phyloP scores from a whole-genome alignment of 2,797 vertebrate species.

The Craterocephalus amniculus region DNA sequence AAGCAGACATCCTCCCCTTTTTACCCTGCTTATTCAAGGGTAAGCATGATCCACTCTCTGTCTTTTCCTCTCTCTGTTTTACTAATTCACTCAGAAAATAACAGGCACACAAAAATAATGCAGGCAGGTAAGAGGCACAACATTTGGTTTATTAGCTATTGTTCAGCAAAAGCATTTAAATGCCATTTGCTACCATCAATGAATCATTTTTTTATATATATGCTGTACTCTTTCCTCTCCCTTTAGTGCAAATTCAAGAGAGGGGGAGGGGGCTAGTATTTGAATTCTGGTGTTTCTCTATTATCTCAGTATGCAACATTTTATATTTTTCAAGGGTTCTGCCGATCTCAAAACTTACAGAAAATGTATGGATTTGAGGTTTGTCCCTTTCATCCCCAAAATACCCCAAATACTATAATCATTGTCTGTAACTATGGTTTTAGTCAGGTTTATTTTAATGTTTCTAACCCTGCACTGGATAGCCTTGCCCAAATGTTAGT shows the following conservation, averaged over 20 bases:
- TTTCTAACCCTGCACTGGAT: too few relatives aligned
- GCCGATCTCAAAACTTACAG: not conserved
- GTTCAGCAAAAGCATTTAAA: constrained; percentile 12
- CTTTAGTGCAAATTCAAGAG: constrained; percentile 2
- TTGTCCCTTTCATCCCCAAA: not conserved
- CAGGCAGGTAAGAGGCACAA: constrained; percentile 1
- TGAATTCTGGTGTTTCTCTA: not conserved
- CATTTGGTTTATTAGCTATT: constrained; percentile 25
- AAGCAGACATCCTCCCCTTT: constrained; percentile 80
- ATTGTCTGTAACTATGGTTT: not conserved
- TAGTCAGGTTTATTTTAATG: not conserved
- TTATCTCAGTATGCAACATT: not conserved
- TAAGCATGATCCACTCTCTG: constrained; percentile 66
- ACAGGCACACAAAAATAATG: constrained; percentile 53
- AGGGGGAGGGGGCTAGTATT: constrained; percentile 7
- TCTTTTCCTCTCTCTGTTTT: constrained; percentile 50
- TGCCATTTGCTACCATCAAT: constrained; percentile 9
- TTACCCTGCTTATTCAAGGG: constrained; percentile 75
- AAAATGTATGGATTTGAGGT: not conserved
- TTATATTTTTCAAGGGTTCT: not conserved
- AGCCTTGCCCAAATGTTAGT: not conserved
- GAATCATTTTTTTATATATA: not conserved
- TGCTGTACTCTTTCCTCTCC: not conserved
- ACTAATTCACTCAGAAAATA: constrained; percentile 68
- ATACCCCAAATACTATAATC: not conserved